These are phyloP conservation scores for Xiphophorus hellerii DNA, from an alignment of 2,113 vertebrate genomes.

Conservation along the genomic window DNA sequence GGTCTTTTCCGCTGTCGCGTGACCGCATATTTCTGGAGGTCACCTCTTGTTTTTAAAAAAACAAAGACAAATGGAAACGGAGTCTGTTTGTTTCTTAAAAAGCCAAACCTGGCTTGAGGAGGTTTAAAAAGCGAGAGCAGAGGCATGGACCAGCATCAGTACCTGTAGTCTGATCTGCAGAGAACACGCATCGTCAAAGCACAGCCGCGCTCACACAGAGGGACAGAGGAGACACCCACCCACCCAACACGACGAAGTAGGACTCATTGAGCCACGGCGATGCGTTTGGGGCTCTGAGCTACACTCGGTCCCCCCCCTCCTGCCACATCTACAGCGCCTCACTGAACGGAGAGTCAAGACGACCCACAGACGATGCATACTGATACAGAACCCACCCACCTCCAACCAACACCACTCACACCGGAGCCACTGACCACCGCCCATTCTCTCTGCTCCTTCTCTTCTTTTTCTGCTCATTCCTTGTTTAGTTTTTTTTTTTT, in stretches of 20 bases:
- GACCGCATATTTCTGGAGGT: not conserved
- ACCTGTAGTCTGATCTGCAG: constrained; percentile 15
- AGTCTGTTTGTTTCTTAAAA: not conserved
- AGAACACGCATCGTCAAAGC: constrained; percentile 59
- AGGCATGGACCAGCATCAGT: constrained; percentile 51
- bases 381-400: constrained; percentile 58
- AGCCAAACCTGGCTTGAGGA: not conserved
- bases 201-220: constrained; percentile 67
- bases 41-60: not conserved
- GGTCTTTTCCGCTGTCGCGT: constrained; percentile 33
- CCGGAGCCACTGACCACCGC: constrained; percentile 75
- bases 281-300: constrained; percentile 71
- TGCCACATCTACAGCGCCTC: constrained; percentile 54
- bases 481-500: constrained; percentile 59
- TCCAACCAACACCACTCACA: constrained; percentile 58
- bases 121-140: constrained; percentile 12
- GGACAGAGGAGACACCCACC: constrained; percentile 50
- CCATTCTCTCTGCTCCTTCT: constrained; percentile 47
- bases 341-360: constrained; percentile 57
- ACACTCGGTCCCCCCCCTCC: constrained; percentile 65
- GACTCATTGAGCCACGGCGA: constrained; percentile 70
- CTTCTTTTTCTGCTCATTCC: constrained; percentile 37
- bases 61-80: not conserved
- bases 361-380: constrained; percentile 58
- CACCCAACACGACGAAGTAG: constrained; percentile 62